A percentile compares a stretch with the other conserved stretches of the same genome.
These are phyloP conservation scores for Arothron firmamentum DNA, from an alignment of 2,113 vertebrate species.

Conservation along the genomic window DNA sequence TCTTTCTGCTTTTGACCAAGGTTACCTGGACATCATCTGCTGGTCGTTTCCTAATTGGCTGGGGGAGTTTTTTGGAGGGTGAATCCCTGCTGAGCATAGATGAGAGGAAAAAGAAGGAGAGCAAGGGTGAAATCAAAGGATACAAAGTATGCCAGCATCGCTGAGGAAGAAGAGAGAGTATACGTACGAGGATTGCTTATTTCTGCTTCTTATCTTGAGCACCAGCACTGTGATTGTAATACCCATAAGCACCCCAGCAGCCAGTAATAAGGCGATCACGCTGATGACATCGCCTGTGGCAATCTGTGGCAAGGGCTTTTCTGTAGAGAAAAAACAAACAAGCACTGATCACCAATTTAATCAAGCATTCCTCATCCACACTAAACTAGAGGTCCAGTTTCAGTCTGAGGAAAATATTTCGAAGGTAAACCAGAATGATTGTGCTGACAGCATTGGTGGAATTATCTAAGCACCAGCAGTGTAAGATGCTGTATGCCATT, in stretches of 20 bases:
- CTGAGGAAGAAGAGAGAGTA: not conserved
- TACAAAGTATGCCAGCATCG: not conserved
- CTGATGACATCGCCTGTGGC: conserved; percentile 71
- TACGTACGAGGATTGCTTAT: conserved; percentile 68
- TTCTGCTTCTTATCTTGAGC: conserved; percentile 70
- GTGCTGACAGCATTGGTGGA: not conserved
- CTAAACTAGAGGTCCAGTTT: too few relatives aligned
- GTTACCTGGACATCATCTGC: conserved; percentile 67
- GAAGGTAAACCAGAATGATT: too few relatives aligned
- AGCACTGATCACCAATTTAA: too few relatives aligned
- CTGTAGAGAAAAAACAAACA: conserved; percentile 39
- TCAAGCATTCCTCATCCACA: too few relatives aligned
- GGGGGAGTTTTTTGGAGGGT: conserved; percentile 56
- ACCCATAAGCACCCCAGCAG: conserved; percentile 70
- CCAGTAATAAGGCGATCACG: conserved; percentile 71
- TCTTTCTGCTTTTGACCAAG: not conserved
- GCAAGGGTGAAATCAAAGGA: not conserved
- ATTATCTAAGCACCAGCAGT: too few relatives aligned
- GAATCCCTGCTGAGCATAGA: conserved; percentile 48
- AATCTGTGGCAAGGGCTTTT: conserved; percentile 70
- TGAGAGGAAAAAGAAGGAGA: not conserved
- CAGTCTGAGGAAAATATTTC: too few relatives aligned
- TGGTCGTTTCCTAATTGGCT: conserved; percentile 59
- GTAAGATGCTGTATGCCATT: too few relatives aligned
- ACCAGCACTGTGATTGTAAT: conserved; percentile 73